These are phyloP conservation scores for Eptatretus atami DNA, from an alignment of 2,797 vertebrate genomes.

Conservation along the genomic window DNA sequence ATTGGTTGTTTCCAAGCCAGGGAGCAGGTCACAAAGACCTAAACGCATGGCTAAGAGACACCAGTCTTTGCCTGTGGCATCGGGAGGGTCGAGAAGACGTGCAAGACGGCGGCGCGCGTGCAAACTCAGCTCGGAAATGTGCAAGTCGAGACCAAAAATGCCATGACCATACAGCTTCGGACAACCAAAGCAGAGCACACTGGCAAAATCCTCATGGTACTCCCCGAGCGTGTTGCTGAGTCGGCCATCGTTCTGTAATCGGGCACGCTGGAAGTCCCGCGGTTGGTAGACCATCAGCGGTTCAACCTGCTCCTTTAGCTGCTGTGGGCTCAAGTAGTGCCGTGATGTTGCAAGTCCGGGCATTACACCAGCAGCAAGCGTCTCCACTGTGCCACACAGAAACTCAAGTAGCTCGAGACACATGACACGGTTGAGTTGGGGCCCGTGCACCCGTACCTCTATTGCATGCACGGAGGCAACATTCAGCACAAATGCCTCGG, in stretches of 20 bases:
- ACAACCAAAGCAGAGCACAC: slow-evolving; percentile 57
- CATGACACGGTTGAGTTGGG: slow-evolving; percentile 39
- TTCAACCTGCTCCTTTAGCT: slow-evolving; percentile 60
- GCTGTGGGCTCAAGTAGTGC: slow-evolving; percentile 82
- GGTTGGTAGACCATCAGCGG: slow-evolving; percentile 92
- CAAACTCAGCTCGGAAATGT: slow-evolving; percentile 38
- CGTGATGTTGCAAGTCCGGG: slow-evolving; percentile 55
- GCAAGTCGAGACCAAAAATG: slow-evolving; percentile 40
- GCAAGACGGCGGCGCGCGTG: slow-evolving; percentile 56
- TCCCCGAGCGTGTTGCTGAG: slow-evolving; percentile 86
- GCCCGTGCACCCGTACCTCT: slow-evolving; percentile 65
- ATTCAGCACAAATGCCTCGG: slow-evolving; percentile 55
- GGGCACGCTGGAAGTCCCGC: slow-evolving; percentile 64
- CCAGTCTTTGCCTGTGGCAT: slow-evolving; percentile 90
- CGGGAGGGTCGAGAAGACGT: slow-evolving; percentile 63
- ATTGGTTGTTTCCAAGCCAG: slow-evolving; percentile 38
- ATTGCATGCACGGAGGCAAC: slow-evolving; percentile 85
- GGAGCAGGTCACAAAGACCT: slow-evolving; percentile 60
- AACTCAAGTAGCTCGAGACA: slow-evolving; percentile 69
- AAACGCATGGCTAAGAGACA: slow-evolving; percentile 95
- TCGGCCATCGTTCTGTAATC: slow-evolving; percentile 41
- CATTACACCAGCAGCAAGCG: slow-evolving; percentile 44
- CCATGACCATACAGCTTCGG: slow-evolving; percentile 56
- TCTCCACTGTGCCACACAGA: slow-evolving; percentile 60
- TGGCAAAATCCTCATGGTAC: slow-evolving; percentile 79